Conservation (phyloP, 1,140 invertebrate genomes). For the Sipha flava region DNA sequence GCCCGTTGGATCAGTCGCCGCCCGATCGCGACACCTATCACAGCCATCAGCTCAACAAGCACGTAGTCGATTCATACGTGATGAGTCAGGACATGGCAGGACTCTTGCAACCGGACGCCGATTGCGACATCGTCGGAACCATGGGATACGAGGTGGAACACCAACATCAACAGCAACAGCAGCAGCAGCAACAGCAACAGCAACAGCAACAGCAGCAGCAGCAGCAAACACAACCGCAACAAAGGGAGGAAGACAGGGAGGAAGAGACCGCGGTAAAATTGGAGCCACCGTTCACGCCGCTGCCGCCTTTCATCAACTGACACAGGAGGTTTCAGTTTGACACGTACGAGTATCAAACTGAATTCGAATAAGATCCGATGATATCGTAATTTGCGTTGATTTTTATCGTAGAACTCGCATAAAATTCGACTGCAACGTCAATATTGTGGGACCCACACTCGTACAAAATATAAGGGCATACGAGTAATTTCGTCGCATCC, state of each 20-base stretch:
- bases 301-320: conserved; percentile 71
- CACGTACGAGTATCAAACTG: conserved; percentile 31
- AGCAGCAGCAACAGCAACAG: conserved; percentile 44
- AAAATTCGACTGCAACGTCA: too few relatives aligned
- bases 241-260: conserved; percentile 49
- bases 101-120: conserved; percentile 52
- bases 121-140: conserved; percentile 47
- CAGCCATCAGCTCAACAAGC: conserved; percentile 17
- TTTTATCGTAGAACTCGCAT: too few relatives aligned
- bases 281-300: conserved; percentile 53
- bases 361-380: not conserved
- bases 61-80: conserved; percentile 39
- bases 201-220: conserved; percentile 46
- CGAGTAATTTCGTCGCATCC: too few relatives aligned
- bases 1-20: conserved; percentile 12
- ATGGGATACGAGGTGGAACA: conserved; percentile 43
- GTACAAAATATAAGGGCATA: too few relatives aligned
- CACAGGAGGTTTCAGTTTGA: conserved; percentile 32
- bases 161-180: conserved; percentile 48
- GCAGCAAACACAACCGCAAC: conserved; percentile 47
- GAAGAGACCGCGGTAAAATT: conserved; percentile 54
- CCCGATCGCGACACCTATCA: conserved; percentile 30
- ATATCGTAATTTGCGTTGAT: too few relatives aligned
- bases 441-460: too few relatives aligned
- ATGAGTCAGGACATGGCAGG: conserved; percentile 59